These are phyloP conservation scores for Miichthys miiuy DNA, from an alignment of 2,797 vertebrate genomes.

Conservation along the genomic window DNA sequence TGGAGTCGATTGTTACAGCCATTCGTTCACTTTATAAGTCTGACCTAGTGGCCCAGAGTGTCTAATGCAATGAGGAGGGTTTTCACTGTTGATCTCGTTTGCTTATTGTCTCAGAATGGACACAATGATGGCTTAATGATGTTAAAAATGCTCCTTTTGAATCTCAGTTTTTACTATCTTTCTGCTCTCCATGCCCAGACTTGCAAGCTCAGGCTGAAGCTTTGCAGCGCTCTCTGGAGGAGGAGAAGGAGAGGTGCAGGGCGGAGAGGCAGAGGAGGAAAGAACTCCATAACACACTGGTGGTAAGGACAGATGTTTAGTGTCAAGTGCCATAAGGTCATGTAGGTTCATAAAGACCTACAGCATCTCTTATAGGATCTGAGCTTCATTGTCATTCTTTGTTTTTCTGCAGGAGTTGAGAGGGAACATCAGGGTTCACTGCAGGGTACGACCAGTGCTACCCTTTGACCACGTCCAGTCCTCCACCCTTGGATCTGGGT, in stretches of 20 bases:
- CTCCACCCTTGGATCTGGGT: slow-evolving; percentile 70
- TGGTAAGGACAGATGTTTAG: slow-evolving; percentile 78
- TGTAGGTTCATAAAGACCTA: background rate
- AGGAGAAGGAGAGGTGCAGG: slow-evolving; percentile 78
- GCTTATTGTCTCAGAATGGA: background rate
- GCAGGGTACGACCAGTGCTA: slow-evolving; percentile 86
- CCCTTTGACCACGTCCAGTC: slow-evolving; percentile 77
- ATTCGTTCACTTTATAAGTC: slow-evolving; percentile 3
- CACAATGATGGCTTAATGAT: background rate
- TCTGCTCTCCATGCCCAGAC: slow-evolving; percentile 63
- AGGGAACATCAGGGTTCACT: slow-evolving; percentile 91
- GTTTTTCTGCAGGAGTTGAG: slow-evolving; percentile 84
- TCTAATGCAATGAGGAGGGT: background rate
- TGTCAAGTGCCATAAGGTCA: background rate
- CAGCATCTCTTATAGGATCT: background rate
- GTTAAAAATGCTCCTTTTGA: background rate
- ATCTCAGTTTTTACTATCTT: background rate
- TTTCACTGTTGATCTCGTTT: background rate
- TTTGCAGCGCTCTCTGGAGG: slow-evolving; percentile 83
- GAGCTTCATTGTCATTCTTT: background rate
- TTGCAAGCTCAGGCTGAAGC: slow-evolving; percentile 73
- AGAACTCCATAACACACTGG: slow-evolving; percentile 84
- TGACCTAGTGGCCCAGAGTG: background rate
- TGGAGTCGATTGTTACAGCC: background rate
- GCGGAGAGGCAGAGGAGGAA: slow-evolving; percentile 85